Evolutionary conservation across 2,797 vertebrate species (phyloP).

Genomic region (Malurus splendens): DNA sequence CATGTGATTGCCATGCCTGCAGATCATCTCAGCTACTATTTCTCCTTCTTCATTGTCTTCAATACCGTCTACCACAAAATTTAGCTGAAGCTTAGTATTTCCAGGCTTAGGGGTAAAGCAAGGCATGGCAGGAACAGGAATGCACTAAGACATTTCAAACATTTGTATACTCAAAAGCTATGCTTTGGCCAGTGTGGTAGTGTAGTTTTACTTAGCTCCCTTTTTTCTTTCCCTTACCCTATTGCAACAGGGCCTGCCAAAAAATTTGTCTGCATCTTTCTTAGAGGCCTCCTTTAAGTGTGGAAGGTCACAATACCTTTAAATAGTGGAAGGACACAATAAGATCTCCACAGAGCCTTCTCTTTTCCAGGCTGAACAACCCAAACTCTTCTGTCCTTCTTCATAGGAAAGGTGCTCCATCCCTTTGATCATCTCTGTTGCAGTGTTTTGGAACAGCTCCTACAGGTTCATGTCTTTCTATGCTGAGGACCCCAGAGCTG

Average conservation of each 20-base stretch:
- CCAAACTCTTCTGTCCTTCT: neutral
- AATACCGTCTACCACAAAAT: neutral
- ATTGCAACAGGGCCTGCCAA: neutral
- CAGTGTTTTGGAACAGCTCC: neutral
- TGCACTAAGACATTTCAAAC: neutral
- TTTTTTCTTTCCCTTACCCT: neutral
- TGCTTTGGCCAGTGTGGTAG: neutral
- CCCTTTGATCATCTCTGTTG: neutral
- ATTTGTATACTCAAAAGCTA: neutral
- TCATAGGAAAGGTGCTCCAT: neutral
- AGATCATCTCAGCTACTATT: neutral
- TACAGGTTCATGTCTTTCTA: neutral
- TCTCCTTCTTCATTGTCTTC: neutral
- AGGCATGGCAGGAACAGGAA: neutral
- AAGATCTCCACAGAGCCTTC: neutral
- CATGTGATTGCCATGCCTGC: neutral
- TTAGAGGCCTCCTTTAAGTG: neutral
- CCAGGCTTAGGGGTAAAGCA: neutral
- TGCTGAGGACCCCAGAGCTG: neutral
- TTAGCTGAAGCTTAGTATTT: neutral
- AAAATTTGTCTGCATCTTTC: neutral
- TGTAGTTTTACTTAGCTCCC: neutral
- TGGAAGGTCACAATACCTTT: neutral
- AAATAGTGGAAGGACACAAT: neutral
- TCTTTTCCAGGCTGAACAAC: neutral